Percentiles rank a stretch among this genome's conserved stretches.
Conservation (phyloP, 2,888 invertebrate genomes). For the Tipula lateralis region DNA sequence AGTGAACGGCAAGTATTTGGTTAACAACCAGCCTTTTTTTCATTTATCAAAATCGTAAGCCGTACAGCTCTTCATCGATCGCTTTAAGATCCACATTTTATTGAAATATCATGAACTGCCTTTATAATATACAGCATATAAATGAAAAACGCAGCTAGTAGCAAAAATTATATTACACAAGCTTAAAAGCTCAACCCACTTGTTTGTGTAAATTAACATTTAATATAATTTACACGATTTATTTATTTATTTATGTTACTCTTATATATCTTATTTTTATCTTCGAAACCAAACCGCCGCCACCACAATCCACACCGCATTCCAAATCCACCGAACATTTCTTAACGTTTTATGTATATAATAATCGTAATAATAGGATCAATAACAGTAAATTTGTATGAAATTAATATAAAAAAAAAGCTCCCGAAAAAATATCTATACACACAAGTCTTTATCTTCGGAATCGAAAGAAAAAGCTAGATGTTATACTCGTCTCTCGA, state of each 20-base stretch:
- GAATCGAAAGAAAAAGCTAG: not conserved
- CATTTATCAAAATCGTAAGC: no score
- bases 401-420: constrained; percentile 3
- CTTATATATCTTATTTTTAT: not conserved
- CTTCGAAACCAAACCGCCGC: not conserved
- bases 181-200: not conserved
- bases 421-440: not conserved
- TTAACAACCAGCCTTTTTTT: no score
- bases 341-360: not conserved
- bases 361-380: constrained; percentile 24
- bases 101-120: no score
- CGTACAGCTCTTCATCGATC: no score
- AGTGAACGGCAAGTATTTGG: no score
- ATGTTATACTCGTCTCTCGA: not conserved
- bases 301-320: not conserved
- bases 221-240: constrained; percentile 19
- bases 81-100: no score
- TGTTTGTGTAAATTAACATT: not conserved
- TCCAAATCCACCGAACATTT: not conserved
- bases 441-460: not conserved
- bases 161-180: not conserved
- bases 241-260: not conserved
- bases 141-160: not conserved
- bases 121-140: no score
- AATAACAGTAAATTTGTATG: constrained; percentile 24